Percentiles rank a stretch among this genome's conserved stretches.
Conservation (phyloP, 2,113 vertebrate genomes). For the Hiodon alosoides region DNA sequence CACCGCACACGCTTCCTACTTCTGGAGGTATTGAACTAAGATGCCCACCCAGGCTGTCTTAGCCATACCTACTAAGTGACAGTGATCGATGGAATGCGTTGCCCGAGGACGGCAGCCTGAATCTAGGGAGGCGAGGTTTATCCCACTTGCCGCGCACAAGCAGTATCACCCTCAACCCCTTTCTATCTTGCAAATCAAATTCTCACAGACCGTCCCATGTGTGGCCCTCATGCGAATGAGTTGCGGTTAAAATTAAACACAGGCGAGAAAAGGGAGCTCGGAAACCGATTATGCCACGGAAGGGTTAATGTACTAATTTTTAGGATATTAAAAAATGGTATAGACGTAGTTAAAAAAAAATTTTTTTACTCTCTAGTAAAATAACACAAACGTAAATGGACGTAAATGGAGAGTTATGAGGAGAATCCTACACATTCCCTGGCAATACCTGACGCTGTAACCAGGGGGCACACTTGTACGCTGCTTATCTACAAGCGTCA, state of each 20-base stretch:
- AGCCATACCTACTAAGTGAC: slow-evolving; percentile 2
- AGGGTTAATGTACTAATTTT: too few relatives aligned
- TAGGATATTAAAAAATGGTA: too few relatives aligned
- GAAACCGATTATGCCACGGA: too few relatives aligned
- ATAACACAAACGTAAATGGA: too few relatives aligned
- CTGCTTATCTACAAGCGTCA: not conserved
- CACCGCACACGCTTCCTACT: not conserved
- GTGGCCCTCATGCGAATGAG: not conserved
- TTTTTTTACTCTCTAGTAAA: too few relatives aligned
- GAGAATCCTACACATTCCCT: not conserved
- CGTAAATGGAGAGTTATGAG: not conserved
- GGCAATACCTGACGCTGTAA: not conserved
- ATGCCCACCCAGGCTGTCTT: not conserved
- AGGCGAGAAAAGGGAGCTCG: too few relatives aligned
- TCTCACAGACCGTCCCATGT: not conserved
- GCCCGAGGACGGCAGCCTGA: not conserved
- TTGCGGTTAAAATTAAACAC: too few relatives aligned
- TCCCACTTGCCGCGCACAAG: not conserved
- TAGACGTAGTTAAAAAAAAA: too few relatives aligned
- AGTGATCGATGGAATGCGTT: not conserved
- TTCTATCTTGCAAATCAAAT: not conserved
- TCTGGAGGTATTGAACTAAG: not conserved
- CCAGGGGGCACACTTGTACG: not conserved
- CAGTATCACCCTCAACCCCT: not conserved
- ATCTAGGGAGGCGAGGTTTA: not conserved